Evolutionary conservation across 1,140 invertebrate species (phyloP).

Genomic region (Lepidurus packardi): DNA sequence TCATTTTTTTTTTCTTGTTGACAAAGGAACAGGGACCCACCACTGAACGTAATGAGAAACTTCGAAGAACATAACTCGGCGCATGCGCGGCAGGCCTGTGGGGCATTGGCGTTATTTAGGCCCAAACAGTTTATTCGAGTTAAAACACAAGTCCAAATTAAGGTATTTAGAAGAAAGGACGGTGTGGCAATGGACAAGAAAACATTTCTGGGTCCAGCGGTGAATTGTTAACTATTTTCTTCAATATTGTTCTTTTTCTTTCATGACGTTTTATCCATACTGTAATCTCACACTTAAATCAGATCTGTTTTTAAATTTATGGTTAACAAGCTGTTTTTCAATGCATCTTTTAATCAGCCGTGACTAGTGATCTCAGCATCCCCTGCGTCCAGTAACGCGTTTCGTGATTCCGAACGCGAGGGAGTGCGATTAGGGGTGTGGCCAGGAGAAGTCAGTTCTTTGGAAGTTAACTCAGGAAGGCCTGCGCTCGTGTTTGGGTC

Average conservation of each 20-base stretch:
- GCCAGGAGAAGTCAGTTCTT: background rate
- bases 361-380: background rate
- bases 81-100: background rate
- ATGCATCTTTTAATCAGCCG: constrained; percentile 1
- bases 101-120: background rate
- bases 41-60: constrained; percentile 17
- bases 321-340: background rate
- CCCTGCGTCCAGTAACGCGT: background rate
- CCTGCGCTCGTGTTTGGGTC: background rate
- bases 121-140: constrained; percentile 19
- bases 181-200: constrained; percentile 21
- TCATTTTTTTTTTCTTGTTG: background rate
- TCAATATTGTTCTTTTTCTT: background rate
- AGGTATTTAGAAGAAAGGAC: constrained; percentile 19
- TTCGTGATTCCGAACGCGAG: background rate
- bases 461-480: background rate
- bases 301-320: background rate
- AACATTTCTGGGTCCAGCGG: constrained; percentile 12
- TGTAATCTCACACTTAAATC: background rate
- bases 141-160: constrained; percentile 3
- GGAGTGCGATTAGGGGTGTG: background rate
- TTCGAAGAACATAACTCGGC: constrained; percentile 18
- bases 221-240: constrained; percentile 15
- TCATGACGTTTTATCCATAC: background rate
- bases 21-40: constrained; percentile 9